These are phyloP conservation scores for Formica exsecta DNA, from an alignment of 1,140 invertebrate species.

Conservation along the genomic window DNA sequence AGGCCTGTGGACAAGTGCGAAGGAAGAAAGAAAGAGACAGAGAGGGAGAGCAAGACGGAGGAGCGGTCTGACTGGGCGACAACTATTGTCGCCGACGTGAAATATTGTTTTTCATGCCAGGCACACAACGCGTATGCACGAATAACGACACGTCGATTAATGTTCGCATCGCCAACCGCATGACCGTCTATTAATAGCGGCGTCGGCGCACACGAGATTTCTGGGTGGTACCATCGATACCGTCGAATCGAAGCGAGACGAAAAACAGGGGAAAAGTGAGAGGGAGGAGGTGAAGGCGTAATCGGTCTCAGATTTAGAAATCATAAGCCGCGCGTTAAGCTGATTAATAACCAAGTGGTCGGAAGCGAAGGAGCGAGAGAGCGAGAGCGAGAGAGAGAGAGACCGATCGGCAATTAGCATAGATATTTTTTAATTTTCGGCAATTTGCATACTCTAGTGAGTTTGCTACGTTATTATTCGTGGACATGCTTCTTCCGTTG, in stretches of 20 bases:
- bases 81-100: constrained; percentile 81
- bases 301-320: constrained; percentile 28
- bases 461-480: not conserved
- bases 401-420: not conserved
- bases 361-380: no score
- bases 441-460: not conserved
- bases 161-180: constrained; percentile 78
- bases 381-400: no score
- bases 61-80: constrained; percentile 65
- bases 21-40: not conserved
- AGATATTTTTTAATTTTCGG: constrained; percentile 4
- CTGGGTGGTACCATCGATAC: constrained; percentile 61
- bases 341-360: not conserved
- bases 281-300: not conserved
- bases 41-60: constrained; percentile 35
- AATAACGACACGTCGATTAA: constrained; percentile 84
- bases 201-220: constrained; percentile 72
- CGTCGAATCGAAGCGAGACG: constrained; percentile 13
- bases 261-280: not conserved
- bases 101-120: constrained; percentile 83
- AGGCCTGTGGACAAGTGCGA: not conserved
- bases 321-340: constrained; percentile 3
- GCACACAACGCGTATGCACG: constrained; percentile 78
- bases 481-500: not conserved
- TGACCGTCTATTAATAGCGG: constrained; percentile 79